A percentile compares a stretch with the other conserved stretches of the same genome.
Conservation (phyloP, 2,113 vertebrate genomes). For the Laterallus jamaicensis region DNA sequence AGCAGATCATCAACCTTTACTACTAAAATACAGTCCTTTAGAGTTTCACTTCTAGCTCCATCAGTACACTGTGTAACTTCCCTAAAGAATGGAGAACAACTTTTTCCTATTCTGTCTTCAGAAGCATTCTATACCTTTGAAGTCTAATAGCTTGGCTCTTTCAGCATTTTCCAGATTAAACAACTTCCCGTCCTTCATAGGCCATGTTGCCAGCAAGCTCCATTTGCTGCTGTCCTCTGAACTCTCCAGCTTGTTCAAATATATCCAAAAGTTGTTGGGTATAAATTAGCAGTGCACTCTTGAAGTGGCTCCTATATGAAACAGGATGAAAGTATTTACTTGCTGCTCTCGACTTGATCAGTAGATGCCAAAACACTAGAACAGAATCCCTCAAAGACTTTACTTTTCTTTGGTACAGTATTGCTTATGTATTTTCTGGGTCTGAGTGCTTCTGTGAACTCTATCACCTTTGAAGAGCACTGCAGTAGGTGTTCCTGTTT, state of each 20-base stretch:
- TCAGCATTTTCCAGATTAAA: not conserved
- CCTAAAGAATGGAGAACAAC: not conserved
- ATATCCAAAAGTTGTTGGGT: not conserved
- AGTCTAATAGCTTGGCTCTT: not conserved
- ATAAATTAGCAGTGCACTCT: not conserved
- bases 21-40: not conserved
- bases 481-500: not conserved
- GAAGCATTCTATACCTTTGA: not conserved
- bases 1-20: not conserved
- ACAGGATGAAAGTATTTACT: not conserved
- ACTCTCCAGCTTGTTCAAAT: not conserved
- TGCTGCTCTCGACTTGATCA: not conserved
- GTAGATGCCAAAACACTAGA: not conserved
- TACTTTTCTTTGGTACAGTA: not conserved
- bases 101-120: not conserved
- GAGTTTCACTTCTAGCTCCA: not conserved
- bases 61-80: not conserved
- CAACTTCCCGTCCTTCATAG: not conserved
- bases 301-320: not conserved
- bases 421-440: not conserved
- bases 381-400: not conserved
- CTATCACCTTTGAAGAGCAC: not conserved
- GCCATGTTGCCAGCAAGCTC: not conserved
- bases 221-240: not conserved
- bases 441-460: not conserved